A percentile compares a stretch with the other conserved stretches of the same genome.
Evolutionary conservation across 2,113 vertebrate genomes (phyloP).

Genomic region (Podarcis cretensis): DNA sequence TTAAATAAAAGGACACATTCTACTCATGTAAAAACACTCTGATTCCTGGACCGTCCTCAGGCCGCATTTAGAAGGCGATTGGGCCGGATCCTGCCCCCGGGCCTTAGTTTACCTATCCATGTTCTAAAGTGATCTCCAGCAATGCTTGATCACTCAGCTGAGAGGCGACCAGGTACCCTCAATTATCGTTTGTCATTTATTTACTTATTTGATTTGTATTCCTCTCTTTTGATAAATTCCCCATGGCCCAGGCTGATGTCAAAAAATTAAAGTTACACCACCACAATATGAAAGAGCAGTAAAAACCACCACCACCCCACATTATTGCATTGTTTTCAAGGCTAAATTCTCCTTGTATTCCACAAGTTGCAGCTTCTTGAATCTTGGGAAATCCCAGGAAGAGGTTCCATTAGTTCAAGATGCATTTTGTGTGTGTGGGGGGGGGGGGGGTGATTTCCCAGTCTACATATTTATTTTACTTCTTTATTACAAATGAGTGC

Average conservation of each 20-base stretch:
- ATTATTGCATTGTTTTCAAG: not conserved
- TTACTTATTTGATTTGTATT: not conserved
- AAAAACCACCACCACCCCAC: not conserved
- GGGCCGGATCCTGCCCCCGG: no score
- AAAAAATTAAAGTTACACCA: not conserved
- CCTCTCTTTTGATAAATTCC: not conserved
- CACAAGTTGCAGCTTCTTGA: slow-evolving; percentile 35
- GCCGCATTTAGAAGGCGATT: no score
- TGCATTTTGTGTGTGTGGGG: not conserved
- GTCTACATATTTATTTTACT: not conserved
- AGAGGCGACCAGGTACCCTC: not conserved
- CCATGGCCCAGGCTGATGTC: not conserved
- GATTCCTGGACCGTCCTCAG: no score
- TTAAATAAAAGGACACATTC: no score
- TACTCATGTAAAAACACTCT: no score
- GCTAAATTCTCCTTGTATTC: slow-evolving; percentile 12
- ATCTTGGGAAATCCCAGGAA: slow-evolving; percentile 4
- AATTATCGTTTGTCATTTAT: not conserved
- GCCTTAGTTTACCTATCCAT: no score
- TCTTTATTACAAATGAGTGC: not conserved
- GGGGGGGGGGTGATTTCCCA: not conserved
- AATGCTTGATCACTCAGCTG: not conserved
- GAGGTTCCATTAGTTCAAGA: not conserved
- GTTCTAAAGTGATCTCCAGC: not conserved
- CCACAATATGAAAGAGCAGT: not conserved